Conservation (phyloP, 2,797 vertebrate genomes). For the Oreortyx pictus region DNA sequence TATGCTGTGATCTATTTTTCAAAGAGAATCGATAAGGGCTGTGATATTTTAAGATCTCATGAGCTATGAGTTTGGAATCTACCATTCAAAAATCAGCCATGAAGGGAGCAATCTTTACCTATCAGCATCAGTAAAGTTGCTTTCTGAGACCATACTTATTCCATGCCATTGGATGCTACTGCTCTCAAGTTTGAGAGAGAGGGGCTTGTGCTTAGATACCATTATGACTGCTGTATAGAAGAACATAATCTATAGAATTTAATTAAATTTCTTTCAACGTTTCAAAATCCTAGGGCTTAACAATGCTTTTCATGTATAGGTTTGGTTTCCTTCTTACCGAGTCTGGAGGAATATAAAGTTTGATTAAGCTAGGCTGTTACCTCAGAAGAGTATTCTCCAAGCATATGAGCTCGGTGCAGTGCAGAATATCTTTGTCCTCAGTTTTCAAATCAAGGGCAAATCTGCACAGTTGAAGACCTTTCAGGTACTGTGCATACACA, state of each 20-base stretch:
- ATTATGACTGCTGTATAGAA: background rate
- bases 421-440: background rate
- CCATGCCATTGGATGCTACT: background rate
- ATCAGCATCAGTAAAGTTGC: background rate
- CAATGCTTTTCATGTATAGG: background rate
- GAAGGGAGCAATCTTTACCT: background rate
- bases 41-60: slow-evolving; percentile 6
- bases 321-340: background rate
- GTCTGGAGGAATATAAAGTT: background rate
- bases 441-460: no score
- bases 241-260: background rate
- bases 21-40: background rate
- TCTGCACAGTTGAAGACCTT: no score
- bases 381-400: background rate
- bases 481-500: background rate
- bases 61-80: slow-evolving; percentile 1
- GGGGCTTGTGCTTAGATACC: background rate
- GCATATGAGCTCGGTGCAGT: background rate
- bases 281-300: background rate
- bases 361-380: background rate
- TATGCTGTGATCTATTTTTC: background rate
- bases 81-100: background rate
- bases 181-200: background rate
- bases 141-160: background rate
- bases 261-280: slow-evolving; percentile 1